These are phyloP conservation scores for Mustelus asterias DNA, from an alignment of 2,113 vertebrate species.

Conservation along the genomic window DNA sequence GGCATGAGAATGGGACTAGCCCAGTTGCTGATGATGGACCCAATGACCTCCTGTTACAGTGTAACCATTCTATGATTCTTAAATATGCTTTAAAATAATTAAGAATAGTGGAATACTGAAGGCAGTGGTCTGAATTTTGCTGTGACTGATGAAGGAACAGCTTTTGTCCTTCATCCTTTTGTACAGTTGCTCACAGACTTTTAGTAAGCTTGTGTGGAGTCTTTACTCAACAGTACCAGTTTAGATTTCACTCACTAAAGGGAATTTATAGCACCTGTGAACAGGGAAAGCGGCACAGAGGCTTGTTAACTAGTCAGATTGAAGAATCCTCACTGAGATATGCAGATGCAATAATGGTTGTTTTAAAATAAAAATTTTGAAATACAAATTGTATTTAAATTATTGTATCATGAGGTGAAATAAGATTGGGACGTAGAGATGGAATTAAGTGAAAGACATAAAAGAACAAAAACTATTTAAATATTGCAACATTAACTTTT, in stretches of 20 bases:
- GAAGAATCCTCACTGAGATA: not conserved
- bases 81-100: not conserved
- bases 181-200: not conserved
- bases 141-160: not conserved
- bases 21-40: not conserved
- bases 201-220: not conserved
- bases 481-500: not conserved
- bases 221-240: not conserved
- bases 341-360: not conserved
- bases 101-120: not conserved
- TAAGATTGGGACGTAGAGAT: not conserved
- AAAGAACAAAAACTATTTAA: not conserved
- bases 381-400: not conserved
- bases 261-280: not conserved
- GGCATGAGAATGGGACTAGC: not conserved
- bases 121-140: not conserved
- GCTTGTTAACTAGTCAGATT: not conserved
- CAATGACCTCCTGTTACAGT: not conserved
- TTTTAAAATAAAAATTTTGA: not conserved
- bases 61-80: not conserved
- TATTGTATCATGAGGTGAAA: not conserved
- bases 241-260: not conserved
- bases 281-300: not conserved
- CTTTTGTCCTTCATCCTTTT: not conserved
- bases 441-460: not conserved